Conservation (phyloP, 2,797 vertebrate species). For the Xenopus petersii region DNA sequence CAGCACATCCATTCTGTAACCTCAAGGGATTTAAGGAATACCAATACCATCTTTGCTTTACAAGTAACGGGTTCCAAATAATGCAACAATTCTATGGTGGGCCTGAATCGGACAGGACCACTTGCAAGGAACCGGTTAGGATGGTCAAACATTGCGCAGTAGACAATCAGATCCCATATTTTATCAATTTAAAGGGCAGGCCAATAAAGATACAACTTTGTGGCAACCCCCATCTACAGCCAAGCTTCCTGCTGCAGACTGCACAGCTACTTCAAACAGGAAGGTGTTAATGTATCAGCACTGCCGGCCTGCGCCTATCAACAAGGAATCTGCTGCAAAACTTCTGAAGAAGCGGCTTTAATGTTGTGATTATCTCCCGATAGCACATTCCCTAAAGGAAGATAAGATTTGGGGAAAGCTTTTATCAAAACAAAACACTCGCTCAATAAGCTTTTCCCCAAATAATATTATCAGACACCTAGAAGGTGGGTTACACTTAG, state of each 20-base stretch:
- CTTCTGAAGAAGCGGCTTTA: slow-evolving; percentile 2
- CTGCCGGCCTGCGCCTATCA: neutral
- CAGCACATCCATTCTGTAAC: slow-evolving; percentile 23
- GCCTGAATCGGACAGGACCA: too few relatives aligned
- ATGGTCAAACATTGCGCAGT: too few relatives aligned
- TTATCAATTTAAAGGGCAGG: too few relatives aligned
- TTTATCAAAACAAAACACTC: neutral
- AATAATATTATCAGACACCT: neutral
- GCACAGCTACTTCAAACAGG: neutral
- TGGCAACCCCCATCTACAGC: neutral
- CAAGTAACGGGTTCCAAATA: slow-evolving; percentile 15
- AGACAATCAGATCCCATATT: too few relatives aligned
- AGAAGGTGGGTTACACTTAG: neutral
- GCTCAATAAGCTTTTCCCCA: neutral
- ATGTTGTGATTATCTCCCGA: slow-evolving; percentile 19
- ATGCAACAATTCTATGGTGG: neutral
- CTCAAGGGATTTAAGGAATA: slow-evolving; percentile 13
- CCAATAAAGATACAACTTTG: too few relatives aligned
- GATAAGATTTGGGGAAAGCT: slow-evolving; percentile 9
- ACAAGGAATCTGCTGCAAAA: neutral
- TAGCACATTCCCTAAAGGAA: slow-evolving; percentile 6
- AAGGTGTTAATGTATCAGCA: neutral
- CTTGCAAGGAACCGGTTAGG: too few relatives aligned
- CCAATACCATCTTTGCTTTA: slow-evolving; percentile 11
- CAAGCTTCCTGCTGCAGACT: neutral